Conservation (phyloP, 1,140 invertebrate genomes). For the Leptoteleia sp. region DNA sequence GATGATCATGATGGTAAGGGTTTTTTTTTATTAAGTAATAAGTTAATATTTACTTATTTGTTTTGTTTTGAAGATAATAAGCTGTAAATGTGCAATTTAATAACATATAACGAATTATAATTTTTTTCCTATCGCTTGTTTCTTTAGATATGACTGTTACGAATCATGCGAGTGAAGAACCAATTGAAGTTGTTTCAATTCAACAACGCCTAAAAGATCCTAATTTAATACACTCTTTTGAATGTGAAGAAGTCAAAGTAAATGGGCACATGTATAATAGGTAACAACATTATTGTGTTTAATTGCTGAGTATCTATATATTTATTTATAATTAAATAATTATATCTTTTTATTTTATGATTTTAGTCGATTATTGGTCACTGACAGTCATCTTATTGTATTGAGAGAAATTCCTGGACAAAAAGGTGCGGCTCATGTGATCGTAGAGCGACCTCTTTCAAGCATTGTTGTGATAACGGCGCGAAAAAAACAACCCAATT, state of each 20-base stretch:
- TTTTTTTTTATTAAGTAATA: no score
- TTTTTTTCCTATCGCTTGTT: no score
- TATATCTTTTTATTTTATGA: no score
- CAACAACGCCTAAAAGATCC: slow-evolving; percentile 91
- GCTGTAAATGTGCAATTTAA: no score
- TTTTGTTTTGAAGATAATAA: no score
- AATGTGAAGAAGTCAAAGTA: slow-evolving; percentile 94
- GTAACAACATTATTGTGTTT: slow-evolving; percentile 58
- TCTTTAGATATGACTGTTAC: slow-evolving; percentile 75
- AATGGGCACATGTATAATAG: slow-evolving; percentile 93
- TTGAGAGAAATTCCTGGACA: slow-evolving; percentile 89
- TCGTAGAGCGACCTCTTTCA: slow-evolving; percentile 91
- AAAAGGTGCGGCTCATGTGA: slow-evolving; percentile 89
- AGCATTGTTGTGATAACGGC: slow-evolving; percentile 98
- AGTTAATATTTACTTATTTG: no score
- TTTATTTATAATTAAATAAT: slow-evolving; percentile 11
- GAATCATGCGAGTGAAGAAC: slow-evolving; percentile 83
- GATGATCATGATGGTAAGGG: slow-evolving; percentile 89
- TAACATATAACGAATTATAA: no score
- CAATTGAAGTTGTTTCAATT: slow-evolving; percentile 87
- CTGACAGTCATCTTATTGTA: slow-evolving; percentile 92
- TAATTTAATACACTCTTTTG: slow-evolving; percentile 91
- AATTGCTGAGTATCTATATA: neutral
- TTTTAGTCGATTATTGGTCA: slow-evolving; percentile 92
- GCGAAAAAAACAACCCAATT: slow-evolving; percentile 94